These are phyloP conservation scores for Burhinus bistriatus DNA, from an alignment of 2,113 vertebrate genomes.

Conservation along the genomic window DNA sequence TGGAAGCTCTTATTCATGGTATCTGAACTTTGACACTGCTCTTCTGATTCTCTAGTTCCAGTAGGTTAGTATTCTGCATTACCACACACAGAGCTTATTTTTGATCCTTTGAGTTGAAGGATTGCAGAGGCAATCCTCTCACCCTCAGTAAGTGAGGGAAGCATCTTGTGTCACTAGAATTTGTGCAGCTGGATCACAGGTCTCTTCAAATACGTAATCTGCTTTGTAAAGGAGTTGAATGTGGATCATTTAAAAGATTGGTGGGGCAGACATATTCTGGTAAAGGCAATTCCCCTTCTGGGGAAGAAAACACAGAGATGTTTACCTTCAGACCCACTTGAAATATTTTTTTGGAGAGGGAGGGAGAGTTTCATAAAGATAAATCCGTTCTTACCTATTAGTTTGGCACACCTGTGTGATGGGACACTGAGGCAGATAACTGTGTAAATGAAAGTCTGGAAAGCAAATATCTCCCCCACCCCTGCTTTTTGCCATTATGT, in stretches of 20 bases:
- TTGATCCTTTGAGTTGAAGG: background rate
- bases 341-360: background rate
- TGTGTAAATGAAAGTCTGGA: background rate
- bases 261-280: background rate
- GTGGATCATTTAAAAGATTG: background rate
- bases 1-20: background rate
- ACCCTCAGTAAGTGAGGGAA: background rate
- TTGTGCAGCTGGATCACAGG: background rate
- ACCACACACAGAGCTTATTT: background rate
- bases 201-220: background rate
- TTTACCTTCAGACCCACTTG: background rate
- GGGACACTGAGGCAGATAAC: background rate
- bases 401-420: background rate
- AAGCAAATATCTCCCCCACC: accelerated
- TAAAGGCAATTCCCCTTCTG: background rate
- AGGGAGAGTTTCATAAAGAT: background rate
- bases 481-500: background rate
- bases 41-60: background rate
- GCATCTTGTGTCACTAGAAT: background rate
- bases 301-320: background rate
- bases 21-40: background rate
- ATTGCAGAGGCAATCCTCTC: background rate
- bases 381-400: background rate
- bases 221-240: background rate
- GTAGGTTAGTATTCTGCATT: background rate